Conservation (phyloP, 2,888 invertebrate species). For the Chaetoderma sp. region DNA sequence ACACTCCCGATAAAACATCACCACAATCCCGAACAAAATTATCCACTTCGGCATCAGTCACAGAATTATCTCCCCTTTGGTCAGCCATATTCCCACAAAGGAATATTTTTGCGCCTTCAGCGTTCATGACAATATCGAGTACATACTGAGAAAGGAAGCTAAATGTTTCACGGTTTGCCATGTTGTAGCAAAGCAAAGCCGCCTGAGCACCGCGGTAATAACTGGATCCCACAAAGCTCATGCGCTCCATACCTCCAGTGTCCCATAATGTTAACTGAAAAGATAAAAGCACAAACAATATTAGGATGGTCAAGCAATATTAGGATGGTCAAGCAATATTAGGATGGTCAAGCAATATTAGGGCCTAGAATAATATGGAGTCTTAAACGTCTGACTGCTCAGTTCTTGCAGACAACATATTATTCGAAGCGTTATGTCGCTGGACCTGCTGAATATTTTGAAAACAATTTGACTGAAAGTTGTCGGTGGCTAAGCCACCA, state of each 20-base stretch:
- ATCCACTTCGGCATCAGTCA: slow-evolving; percentile 89
- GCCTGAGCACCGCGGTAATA: slow-evolving; percentile 97
- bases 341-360: too few species aligned
- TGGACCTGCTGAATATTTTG: too few species aligned
- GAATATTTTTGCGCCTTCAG: slow-evolving; percentile 93
- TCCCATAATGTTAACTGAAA: slow-evolving; percentile 93
- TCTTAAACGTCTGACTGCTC: too few species aligned
- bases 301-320: too few species aligned
- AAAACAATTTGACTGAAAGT: too few species aligned
- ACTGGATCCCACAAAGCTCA: slow-evolving; percentile 93
- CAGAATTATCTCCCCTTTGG: slow-evolving; percentile 78
- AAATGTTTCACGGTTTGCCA: slow-evolving; percentile 92
- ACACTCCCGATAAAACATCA: slow-evolving; percentile 87
- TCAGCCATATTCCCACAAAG: slow-evolving; percentile 93
- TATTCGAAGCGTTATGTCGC: too few species aligned
- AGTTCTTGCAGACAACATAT: too few species aligned
- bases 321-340: too few species aligned
- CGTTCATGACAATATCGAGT: slow-evolving; percentile 85
- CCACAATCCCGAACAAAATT: slow-evolving; percentile 89
- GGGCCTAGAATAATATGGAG: too few species aligned
- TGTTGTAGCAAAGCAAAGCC: slow-evolving; percentile 89
- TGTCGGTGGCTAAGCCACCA: too few species aligned
- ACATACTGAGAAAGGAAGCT: slow-evolving; percentile 92
- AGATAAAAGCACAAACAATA: slow-evolving; percentile 33
- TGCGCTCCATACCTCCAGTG: slow-evolving; percentile 96